Evolutionary conservation across 53 echinoderm and acorn worm species (phyloP), one percentile per base, ranked within the genome.

Genomic region (Apostichopus leukothele): DNA sequence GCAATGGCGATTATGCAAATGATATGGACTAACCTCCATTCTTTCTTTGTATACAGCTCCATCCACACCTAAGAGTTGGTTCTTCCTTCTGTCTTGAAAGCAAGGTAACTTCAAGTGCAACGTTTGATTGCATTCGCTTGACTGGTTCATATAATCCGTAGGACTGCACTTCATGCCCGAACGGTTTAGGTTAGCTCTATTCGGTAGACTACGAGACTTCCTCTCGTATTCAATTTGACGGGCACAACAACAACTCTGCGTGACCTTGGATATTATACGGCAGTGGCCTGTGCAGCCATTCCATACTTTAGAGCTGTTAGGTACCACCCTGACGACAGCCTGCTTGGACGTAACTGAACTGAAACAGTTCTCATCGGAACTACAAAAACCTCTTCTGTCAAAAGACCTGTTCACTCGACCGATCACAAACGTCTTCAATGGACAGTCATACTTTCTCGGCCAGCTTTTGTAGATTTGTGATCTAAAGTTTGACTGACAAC

Each of bases 371-470:
- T 86, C 86, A 26, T 67, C 68, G 4, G 88, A 75, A 75, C 54
- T 87, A 53, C 53, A 83, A 21, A 53, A 18, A 26, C 73, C 74
- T 27, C 22, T 51, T 18, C 50, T 68, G 73, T 81, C 71, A 22
- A 60, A 89, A 67, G 68, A 20, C 10, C 51, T 67, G 12, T 66
- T 76, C 1, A 51, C 53, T 51, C 14, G 20, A 25, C 89, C 79
- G 55, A 77, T 87, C 11, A 68, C 88, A 52, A 87, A 88, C 67
- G 94, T 86, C 73, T 94, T 91, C 39, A 99, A 83, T 0, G 99
- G 99, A 59, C 99, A 99, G 19, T 94, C 86, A 27, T 94, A 86
- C 53, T 99, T 99, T n/a, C 99, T 88, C 14, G 95, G 95, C 99
- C 99, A 99, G 84, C 99, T 99, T 66, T 91, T 95, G 75, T 92